Conservation (phyloP, 2,797 vertebrate genomes). For the Phataginus tetradactyla region DNA sequence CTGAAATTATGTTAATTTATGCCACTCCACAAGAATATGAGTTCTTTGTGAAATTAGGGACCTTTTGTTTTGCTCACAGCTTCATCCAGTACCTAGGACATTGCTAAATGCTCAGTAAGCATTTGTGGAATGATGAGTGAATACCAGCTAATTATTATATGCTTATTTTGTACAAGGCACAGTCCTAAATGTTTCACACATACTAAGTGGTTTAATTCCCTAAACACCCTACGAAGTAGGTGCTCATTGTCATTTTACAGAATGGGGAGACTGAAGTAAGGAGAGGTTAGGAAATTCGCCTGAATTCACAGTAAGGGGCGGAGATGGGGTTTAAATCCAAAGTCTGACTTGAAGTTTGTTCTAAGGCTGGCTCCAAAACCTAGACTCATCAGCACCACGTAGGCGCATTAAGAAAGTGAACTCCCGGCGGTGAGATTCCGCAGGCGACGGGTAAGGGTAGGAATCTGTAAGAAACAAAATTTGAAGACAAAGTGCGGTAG, state of each 20-base stretch:
- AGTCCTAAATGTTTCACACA: background rate
- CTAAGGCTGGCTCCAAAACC: background rate
- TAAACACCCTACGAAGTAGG: background rate
- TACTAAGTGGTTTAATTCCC: background rate
- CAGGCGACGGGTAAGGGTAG: fast-evolving
- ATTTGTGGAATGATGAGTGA: background rate
- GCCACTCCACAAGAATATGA: background rate
- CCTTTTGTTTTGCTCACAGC: background rate
- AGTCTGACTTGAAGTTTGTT: background rate
- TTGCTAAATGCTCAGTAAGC: background rate
- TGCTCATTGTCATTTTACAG: background rate
- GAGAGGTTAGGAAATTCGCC: background rate
- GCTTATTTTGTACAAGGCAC: slow-evolving; percentile 10
- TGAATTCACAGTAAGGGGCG: background rate
- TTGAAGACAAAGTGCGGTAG: fast-evolving
- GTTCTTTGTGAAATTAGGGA: slow-evolving; percentile 5
- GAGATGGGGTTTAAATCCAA: background rate
- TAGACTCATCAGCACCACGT: background rate
- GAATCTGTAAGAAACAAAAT: background rate
- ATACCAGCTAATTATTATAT: background rate
- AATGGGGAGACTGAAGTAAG: background rate
- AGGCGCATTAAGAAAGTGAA: background rate
- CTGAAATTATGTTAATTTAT: background rate
- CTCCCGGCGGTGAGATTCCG: background rate
- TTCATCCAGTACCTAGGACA: background rate